phyloP scores from a whole-genome alignment of 2,797 vertebrate genomes.

The Spinus olivaceus region DNA sequence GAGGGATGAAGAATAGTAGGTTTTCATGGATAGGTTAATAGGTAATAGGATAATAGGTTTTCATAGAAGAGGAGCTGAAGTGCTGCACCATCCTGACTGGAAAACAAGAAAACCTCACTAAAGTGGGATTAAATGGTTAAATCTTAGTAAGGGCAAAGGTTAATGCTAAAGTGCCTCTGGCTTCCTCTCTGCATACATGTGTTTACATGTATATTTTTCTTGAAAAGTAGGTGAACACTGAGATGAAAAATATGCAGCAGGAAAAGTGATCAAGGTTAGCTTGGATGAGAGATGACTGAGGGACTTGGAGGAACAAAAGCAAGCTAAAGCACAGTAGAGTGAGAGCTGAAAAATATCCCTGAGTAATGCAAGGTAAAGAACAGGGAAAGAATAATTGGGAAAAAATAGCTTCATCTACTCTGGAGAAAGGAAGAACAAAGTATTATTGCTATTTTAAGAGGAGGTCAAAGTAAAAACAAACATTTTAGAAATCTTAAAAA shows the following conservation, averaged over 20 bases:
- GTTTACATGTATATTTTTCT: not conserved
- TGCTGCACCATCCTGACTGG: not conserved
- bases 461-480: not conserved
- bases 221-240: slow-evolving; percentile 13
- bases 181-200: not conserved
- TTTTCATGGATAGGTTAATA: not conserved
- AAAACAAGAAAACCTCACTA: not conserved
- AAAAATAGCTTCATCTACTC: not conserved
- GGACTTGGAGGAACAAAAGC: not conserved
- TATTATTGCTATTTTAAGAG: not conserved
- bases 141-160: not conserved
- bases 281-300: not conserved
- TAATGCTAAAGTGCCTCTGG: not conserved
- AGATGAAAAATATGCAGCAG: not conserved
- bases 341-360: not conserved
- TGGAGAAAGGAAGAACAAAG: not conserved
- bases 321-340: not conserved
- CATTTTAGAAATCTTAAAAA: not conserved
- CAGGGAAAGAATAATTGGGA: not conserved
- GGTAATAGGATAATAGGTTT: not conserved
- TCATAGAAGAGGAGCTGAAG: not conserved
- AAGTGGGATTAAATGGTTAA: not conserved
- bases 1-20: not conserved
- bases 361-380: not conserved
- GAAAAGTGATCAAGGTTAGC: not conserved